These are phyloP conservation scores for Dasypolia templi DNA, from an alignment of 2,888 invertebrate genomes.

Conservation along the genomic window DNA sequence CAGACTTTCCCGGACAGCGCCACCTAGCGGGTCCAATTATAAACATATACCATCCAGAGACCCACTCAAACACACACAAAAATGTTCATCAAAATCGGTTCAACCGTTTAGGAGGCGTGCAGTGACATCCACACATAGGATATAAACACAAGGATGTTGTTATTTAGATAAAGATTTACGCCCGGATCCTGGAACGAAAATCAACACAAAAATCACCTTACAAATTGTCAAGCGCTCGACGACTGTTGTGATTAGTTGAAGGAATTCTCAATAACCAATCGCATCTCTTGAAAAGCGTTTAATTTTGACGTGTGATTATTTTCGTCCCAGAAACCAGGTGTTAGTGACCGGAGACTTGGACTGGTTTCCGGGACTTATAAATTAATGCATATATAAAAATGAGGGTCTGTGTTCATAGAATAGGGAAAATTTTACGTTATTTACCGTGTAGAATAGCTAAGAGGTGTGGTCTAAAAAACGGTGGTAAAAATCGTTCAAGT, in stretches of 20 bases:
- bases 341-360: background rate
- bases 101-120: background rate
- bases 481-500: background rate
- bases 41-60: background rate
- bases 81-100: background rate
- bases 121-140: background rate
- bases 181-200: background rate
- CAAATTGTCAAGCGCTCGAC: background rate
- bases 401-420: constrained; percentile 56
- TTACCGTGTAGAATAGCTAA: background rate
- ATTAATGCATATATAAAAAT: constrained; percentile 8
- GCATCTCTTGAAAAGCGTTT: background rate
- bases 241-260: background rate
- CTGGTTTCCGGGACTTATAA: background rate
- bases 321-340: background rate
- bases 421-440: constrained; percentile 23
- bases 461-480: background rate
- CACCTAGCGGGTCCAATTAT: background rate
- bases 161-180: background rate
- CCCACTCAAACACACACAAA: background rate
- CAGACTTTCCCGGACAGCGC: background rate
- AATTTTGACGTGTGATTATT: background rate
- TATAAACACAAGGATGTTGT: background rate
- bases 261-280: background rate
- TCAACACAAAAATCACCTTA: background rate